Evolutionary conservation across 2,888 invertebrate species (phyloP), one percentile per base, ranked within the genome.

Genomic region (Drosophila multiciliata): DNA sequence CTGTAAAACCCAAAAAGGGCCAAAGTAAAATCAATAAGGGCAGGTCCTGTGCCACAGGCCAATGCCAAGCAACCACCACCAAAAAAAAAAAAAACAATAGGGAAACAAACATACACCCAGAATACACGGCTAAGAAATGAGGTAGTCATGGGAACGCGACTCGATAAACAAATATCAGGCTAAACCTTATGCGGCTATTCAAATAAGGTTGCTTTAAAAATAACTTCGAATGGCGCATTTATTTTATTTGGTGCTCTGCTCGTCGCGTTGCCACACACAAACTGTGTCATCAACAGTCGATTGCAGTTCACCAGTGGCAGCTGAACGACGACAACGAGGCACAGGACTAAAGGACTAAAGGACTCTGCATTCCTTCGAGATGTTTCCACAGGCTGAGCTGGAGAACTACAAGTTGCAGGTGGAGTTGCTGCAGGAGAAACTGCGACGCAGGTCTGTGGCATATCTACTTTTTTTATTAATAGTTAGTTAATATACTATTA

Each of bases 341-440:
- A 54, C 36, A 62, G 33, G 67, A 50, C 49, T 52, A 55, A 29
- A 29, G 29, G 29, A 29, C 29, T 29, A 29, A 29, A 29, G 29
- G 57, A 45, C 45, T 36, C 52, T 48, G 55, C 54, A 50, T 55
- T 17, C 36, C 50, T 48, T 42, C 58, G 75, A 78, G 62, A 92
- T 92, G 93, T 92, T 87, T 79, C 92, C 92, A 15, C 93, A 92
- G 84, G 91, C 92, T 35, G 93, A 93, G 83, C 74, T 93, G 73
- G 93, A 93, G 72, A 93, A 93, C 72, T 93, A 93, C 70, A 93
- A 92, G 82, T 79, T 93, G 78, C 93, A 93, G 84, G 93, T 93
- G 76, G 93, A 93, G 74, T 70, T 93, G 66, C 84, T 93, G 3
- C 93, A 93, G 73, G 92, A 93, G 75, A 93, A 92, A 75, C 82